These are phyloP conservation scores for Tinea trinotella DNA, from an alignment of 2,888 invertebrate species.

Conservation along the genomic window DNA sequence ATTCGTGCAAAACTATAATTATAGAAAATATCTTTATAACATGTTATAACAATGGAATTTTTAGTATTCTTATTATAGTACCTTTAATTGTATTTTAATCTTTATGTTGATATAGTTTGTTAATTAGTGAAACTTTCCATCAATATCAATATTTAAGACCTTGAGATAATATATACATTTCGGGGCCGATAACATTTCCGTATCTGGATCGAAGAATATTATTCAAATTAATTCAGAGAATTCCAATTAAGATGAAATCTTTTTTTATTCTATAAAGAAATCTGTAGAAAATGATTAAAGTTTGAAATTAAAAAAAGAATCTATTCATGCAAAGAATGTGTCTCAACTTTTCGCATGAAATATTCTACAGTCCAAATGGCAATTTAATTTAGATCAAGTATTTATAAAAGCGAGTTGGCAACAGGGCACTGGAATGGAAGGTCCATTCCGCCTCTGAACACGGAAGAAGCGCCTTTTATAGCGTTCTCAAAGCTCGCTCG, in stretches of 20 bases:
- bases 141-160: background rate
- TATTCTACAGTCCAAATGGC: background rate
- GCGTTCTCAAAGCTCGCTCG: constrained; percentile 24
- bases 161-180: background rate
- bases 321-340: constrained; percentile 7
- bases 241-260: constrained; percentile 18
- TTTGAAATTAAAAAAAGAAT: background rate
- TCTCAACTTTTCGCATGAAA: background rate
- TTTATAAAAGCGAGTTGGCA: constrained; percentile 17
- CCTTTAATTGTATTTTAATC: background rate
- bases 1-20: too few species aligned
- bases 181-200: constrained; percentile 15
- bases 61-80: background rate
- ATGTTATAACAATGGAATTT: too few species aligned
- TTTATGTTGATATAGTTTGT: background rate
- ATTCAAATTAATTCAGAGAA: constrained; percentile 21
- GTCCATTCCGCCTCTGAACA: constrained; percentile 8
- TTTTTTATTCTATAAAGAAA: background rate
- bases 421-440: constrained; percentile 13
- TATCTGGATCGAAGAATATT: constrained; percentile 23
- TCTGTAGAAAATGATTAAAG: background rate
- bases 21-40: too few species aligned
- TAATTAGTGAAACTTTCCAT: background rate
- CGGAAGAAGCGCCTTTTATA: constrained; percentile 14
- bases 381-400: constrained; percentile 11